These are phyloP conservation scores for Tribolium madens DNA, from an alignment of 1,140 invertebrate genomes.

Conservation along the genomic window DNA sequence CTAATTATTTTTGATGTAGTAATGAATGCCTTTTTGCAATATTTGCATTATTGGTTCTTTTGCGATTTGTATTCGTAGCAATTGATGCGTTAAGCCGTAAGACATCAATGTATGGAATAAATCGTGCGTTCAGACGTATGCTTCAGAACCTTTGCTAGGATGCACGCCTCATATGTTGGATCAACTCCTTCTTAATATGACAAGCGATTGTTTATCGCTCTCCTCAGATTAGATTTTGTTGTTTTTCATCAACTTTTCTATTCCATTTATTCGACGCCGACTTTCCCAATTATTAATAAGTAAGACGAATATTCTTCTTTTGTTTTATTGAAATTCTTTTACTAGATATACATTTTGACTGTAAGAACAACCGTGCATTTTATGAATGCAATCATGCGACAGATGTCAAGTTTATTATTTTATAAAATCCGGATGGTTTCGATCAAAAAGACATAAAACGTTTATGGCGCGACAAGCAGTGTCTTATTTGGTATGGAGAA, in stretches of 20 bases:
- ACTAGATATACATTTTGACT: too few relatives aligned
- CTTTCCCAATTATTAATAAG: neutral
- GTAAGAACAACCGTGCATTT: conserved; percentile 46
- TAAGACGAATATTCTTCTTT: neutral
- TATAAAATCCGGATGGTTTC: conserved; percentile 41
- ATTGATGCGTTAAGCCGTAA: conserved; percentile 31
- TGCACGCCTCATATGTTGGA: conserved; percentile 60
- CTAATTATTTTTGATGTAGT: neutral
- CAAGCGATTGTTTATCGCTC: conserved; percentile 57
- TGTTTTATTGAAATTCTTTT: conserved; percentile 18
- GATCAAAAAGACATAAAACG: conserved; percentile 50
- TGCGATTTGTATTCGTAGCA: conserved; percentile 2
- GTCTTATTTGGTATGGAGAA: conserved; percentile 37
- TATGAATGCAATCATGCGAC: conserved; percentile 46
- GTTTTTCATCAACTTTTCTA: conserved; percentile 50
- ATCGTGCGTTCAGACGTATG: conserved; percentile 54
- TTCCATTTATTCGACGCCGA: conserved; percentile 22
- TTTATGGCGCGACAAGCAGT: conserved; percentile 43
- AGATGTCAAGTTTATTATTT: conserved; percentile 51
- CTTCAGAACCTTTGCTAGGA: conserved; percentile 47
- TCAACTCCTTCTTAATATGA: conserved; percentile 58
- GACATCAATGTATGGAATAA: conserved; percentile 49
- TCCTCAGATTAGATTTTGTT: conserved; percentile 55
- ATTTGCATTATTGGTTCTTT: conserved; percentile 19
- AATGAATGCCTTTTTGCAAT: neutral